Evolutionary conservation across 2,888 invertebrate genomes (phyloP), one percentile per base, ranked within the genome.

Genomic region (Patella pellucida): DNA sequence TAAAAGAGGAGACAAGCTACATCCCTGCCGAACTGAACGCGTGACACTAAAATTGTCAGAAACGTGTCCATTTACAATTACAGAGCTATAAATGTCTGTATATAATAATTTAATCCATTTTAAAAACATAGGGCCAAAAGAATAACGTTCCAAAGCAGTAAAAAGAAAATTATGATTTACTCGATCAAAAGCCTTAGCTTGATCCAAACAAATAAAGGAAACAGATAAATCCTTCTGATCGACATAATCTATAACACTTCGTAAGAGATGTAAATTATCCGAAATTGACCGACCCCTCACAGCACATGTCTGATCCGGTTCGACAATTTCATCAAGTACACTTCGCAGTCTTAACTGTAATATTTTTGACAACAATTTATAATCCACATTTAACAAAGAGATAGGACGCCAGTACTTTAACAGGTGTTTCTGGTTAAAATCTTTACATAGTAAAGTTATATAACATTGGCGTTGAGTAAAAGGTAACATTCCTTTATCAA

Each of bases 131-230:
- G 75, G 52, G 23, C 78, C 73, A 81, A 85, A 82, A n/a, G 81
- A 80, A 76, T 80, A 85, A 12, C 74, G 50, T 15, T 73, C 9
- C 54, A 85, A 71, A 15, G 75, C 71, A 69, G 78, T 70, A 76
- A 78, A 80, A 27, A 84, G 23, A 76, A 77, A 83, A 19, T 77
- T 73, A 69, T 81, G 79, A 50, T 76, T 77, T 12, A 83, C 82
- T 68, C 83, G 70, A 71, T 84, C 82, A 62, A 84, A 84, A 2
- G 82, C 83, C 62, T 84, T 85, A 68, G 80, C 81, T 73, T 84
- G 85, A 68, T 85, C 84, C 51, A 83, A 54, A 75, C 67, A 71
- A 54, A 83, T 79, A 71, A 83, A 81, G 62, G 75, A 75, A 50
- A 78, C 75, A 54, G 71, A 19, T 19, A 79, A 50, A 15, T 82